Conservation (phyloP, 2,113 vertebrate genomes). For the Vulpes lagopus region DNA sequence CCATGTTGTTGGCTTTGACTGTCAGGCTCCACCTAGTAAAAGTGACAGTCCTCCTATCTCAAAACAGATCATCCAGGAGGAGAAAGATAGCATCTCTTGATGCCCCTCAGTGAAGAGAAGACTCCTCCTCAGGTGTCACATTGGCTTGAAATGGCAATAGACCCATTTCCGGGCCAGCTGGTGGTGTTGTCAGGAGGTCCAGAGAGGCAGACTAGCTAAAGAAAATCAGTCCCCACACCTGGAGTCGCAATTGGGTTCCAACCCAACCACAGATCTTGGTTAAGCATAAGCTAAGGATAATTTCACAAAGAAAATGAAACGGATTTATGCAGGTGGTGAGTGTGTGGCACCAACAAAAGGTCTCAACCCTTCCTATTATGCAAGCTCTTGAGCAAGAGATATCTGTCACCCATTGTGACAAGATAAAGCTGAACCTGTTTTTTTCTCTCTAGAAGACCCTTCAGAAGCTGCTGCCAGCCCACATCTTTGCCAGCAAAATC, state of each 20-base stretch:
- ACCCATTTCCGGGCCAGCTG: background rate
- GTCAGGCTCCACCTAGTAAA: background rate
- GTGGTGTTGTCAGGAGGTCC: background rate
- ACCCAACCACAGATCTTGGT: background rate
- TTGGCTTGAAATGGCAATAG: background rate
- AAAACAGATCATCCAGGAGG: background rate
- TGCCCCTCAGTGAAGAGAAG: background rate
- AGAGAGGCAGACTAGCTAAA: background rate
- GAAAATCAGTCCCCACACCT: background rate
- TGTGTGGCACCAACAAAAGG: too few species aligned
- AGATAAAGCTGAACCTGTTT: background rate
- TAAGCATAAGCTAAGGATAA: background rate
- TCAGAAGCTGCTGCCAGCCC: background rate
- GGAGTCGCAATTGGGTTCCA: background rate
- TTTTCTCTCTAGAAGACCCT: background rate
- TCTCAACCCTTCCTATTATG: background rate
- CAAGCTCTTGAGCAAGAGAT: background rate
- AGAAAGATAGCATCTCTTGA: background rate
- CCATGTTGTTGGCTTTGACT: background rate
- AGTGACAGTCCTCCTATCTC: background rate
- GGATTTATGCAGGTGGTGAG: background rate
- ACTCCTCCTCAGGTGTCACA: background rate
- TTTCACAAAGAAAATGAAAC: background rate
- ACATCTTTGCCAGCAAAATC: background rate
- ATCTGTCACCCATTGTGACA: background rate